phyloP scores from a whole-genome alignment of 2,888 invertebrate genomes.

The Netelia inedita region DNA sequence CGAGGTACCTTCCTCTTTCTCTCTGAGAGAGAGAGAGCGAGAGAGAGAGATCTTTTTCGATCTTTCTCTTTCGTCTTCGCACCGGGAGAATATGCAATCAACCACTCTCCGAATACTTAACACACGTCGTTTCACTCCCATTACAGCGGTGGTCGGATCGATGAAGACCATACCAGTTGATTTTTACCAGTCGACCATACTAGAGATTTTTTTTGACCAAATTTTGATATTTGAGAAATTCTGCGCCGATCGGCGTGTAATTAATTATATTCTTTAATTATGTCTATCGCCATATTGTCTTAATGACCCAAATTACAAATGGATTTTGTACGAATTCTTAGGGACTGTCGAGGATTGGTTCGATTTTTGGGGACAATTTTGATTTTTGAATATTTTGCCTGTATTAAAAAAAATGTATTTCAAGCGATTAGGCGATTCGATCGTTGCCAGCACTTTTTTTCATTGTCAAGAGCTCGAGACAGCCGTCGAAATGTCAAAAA shows the following conservation, averaged over 20 bases:
- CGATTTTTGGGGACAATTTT: background rate
- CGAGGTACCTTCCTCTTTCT: conserved; percentile 29
- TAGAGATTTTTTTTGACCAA: no score
- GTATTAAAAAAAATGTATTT: background rate
- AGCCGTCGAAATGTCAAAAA: background rate
- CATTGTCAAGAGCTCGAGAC: no score
- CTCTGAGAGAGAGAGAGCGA: background rate
- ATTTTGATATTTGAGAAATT: no score
- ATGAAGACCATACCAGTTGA: conserved; percentile 3
- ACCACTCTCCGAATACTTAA: conserved; percentile 47
- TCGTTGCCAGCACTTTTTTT: background rate
- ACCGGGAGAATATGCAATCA: conserved; percentile 46
- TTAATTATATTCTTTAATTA: no score
- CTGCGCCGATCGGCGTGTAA: no score
- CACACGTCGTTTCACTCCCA: conserved; percentile 20
- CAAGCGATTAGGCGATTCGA: background rate
- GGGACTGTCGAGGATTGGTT: background rate
- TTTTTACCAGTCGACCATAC: background rate
- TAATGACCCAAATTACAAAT: background rate
- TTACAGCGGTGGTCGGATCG: conserved; percentile 13
- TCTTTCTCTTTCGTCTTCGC: background rate
- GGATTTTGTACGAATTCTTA: background rate
- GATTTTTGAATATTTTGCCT: no score
- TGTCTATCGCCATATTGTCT: background rate
- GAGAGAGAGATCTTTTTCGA: background rate